Evolutionary conservation across 2,797 vertebrate genomes (phyloP).

Genomic region (Rachycentron canadum): DNA sequence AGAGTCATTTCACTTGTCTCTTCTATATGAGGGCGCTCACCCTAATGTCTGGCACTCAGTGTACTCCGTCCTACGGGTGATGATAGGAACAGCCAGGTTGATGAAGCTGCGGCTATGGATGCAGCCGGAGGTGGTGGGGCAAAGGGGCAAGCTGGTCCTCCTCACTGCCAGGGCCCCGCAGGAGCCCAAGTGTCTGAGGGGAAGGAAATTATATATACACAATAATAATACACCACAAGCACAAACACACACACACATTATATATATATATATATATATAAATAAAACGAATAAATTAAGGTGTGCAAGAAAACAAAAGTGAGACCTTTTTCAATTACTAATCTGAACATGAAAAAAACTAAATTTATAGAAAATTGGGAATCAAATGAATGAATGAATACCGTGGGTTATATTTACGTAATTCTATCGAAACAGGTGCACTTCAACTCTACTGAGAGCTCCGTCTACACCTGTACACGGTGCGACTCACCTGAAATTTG

Average conservation of each 20-base stretch:
- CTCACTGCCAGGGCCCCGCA: conserved; percentile 58
- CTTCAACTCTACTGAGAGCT: fast-evolving
- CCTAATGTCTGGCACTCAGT: conserved; percentile 75
- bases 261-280: no score
- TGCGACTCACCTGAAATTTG: conserved; percentile 66
- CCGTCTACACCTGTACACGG: not conserved
- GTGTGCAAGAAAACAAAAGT: not conserved
- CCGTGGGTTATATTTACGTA: not conserved
- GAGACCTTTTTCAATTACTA: not conserved
- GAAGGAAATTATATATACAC: not conserved
- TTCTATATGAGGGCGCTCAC: conserved; percentile 58
- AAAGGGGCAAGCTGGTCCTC: conserved; percentile 49
- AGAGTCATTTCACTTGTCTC: not conserved
- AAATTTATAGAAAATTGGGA: not conserved
- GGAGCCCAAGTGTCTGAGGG: conserved; percentile 71
- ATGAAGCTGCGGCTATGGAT: conserved; percentile 78
- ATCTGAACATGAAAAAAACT: not conserved
- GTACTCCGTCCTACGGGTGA: conserved; percentile 82
- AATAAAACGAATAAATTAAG: no score
- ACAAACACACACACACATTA: not conserved
- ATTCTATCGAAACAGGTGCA: fast-evolving
- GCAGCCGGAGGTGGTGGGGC: not conserved
- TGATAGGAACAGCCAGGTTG: conserved; percentile 75
- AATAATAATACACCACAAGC: not conserved
- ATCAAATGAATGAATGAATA: not conserved